phyloP scores from a whole-genome alignment of 2,113 vertebrate genomes.

The Corythornis vintsioides region DNA sequence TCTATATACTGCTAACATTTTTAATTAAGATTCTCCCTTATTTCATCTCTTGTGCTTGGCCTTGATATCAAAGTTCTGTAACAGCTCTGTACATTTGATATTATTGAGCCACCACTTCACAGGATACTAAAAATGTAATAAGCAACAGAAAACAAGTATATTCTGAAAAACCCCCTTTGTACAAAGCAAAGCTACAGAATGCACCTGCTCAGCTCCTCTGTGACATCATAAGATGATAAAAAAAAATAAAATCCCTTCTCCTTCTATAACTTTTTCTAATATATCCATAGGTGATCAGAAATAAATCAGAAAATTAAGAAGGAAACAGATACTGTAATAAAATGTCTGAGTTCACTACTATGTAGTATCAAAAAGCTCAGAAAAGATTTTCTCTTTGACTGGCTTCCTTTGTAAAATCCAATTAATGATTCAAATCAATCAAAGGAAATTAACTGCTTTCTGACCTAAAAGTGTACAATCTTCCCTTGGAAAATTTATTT shows the following conservation, averaged over 20 bases:
- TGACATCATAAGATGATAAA: neutral
- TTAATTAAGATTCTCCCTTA: slow-evolving; percentile 29
- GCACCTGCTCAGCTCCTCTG: neutral
- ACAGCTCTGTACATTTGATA: neutral
- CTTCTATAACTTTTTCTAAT: neutral
- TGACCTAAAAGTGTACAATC: neutral
- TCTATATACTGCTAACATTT: neutral
- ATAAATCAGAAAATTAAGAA: neutral
- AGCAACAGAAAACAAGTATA: neutral
- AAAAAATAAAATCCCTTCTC: neutral
- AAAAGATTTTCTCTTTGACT: neutral
- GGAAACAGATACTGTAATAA: neutral
- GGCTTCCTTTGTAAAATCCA: neutral
- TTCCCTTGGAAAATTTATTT: neutral
- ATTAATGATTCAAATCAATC: neutral
- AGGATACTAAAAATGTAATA: neutral
- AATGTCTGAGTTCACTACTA: neutral
- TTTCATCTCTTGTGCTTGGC: neutral
- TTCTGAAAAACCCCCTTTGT: neutral
- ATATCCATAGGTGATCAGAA: neutral
- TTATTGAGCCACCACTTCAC: neutral
- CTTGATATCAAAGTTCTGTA: neutral
- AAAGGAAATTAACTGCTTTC: neutral
- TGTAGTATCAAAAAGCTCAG: neutral
- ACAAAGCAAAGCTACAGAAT: neutral